Percentiles rank a stretch among this genome's conserved stretches.
These are phyloP conservation scores for Euleptes europaea DNA, from an alignment of 2,113 vertebrate genomes.

Conservation along the genomic window DNA sequence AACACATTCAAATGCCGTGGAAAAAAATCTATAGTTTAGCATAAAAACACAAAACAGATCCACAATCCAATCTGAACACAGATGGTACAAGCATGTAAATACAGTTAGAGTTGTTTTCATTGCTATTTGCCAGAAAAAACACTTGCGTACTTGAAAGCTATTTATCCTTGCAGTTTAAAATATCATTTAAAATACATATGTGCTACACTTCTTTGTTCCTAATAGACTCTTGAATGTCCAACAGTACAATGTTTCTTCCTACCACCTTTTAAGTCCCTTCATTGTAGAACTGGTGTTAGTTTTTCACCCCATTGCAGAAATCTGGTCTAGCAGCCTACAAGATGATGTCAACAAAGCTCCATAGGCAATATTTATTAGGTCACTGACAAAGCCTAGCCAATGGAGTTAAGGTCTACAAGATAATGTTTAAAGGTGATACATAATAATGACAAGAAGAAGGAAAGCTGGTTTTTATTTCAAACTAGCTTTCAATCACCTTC, in stretches of 20 bases:
- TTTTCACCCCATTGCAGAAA: background rate
- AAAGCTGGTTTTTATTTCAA: too few species aligned
- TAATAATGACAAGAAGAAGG: background rate
- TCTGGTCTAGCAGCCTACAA: background rate
- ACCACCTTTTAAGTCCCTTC: background rate
- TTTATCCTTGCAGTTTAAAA: accelerated
- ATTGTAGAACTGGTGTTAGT: background rate
- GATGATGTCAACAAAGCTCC: background rate
- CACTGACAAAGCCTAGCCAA: background rate
- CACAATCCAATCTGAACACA: background rate
- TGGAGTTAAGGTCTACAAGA: background rate
- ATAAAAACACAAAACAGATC: background rate
- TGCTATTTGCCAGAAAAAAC: background rate
- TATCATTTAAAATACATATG: background rate
- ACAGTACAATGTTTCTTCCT: background rate
- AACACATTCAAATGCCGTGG: background rate
- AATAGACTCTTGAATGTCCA: background rate
- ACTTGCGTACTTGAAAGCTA: background rate
- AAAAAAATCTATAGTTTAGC: background rate
- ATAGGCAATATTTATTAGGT: background rate
- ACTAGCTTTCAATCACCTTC: too few species aligned
- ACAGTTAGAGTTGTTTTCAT: background rate
- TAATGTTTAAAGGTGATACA: background rate
- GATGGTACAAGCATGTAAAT: background rate
- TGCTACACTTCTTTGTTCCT: background rate